Evolutionary conservation across 1,140 invertebrate genomes (phyloP), one percentile per base, ranked within the genome.

Genomic region (Phthorimaea operculella): DNA sequence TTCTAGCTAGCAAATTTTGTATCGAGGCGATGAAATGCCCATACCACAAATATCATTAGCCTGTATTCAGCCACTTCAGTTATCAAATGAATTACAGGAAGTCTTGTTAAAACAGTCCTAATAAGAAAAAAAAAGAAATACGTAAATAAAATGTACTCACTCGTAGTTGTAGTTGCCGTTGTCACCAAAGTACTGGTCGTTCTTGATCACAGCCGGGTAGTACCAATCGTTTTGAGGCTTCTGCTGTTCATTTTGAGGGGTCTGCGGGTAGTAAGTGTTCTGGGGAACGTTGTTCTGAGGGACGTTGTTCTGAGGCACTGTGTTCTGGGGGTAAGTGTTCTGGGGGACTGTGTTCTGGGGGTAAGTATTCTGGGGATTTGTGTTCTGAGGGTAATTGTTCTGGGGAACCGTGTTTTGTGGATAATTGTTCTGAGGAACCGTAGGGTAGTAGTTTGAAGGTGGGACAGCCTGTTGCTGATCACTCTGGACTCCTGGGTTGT

Each of bases 81-180:
- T n/a, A n/a, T 28, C 21, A 28, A 2, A 28, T 28, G 6, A 28
- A 28, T 28, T 28, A 28, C 2, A 28, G 6, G 2, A 28, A 4
- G 2, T 28, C 2, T 6, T 4, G 21, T 6, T 4, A 28, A 28
- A 28, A 6, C 21, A 28, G 21, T 28, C 21, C 21, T n/a, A 28
- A 28, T 28, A 28, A 6, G 21, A 28, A 28, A 28, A 28, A 60
- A 54, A 48, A 48, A 28, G 10, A 47, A 54, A 11, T 34, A 34
- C 33, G 6, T 39, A 5, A 39, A 39, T 39, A 60, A 54, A 52
- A 16, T 51, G 12, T 52, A 80, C 80, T 86, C 62, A 89, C 88
- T 88, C 88, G 61, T 88, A 89, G 77, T 88, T 88, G 63, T 88
- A 89, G 70, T 85, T 87, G 60, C 88, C 88, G 56, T 87, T 85